Conservation (phyloP, 2,888 invertebrate genomes). For the Prosapia bicincta region DNA sequence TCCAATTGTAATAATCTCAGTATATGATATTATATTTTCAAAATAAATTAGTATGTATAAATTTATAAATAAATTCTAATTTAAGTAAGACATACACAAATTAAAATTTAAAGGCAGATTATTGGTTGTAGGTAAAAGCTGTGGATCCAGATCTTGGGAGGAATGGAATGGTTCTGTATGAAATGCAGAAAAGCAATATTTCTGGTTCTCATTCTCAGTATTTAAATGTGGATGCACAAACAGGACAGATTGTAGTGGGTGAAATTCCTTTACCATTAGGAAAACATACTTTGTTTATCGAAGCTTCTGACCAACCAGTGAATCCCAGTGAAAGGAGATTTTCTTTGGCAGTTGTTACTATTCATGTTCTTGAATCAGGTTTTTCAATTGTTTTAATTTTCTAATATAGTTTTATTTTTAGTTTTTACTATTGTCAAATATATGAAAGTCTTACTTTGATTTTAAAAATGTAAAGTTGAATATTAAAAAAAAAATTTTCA, state of each 20-base stretch:
- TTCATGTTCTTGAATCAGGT: constrained; percentile 62
- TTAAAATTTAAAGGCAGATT: no score
- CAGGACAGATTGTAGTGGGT: constrained; percentile 63
- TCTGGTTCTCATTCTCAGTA: constrained; percentile 26
- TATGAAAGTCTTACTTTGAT: no score
- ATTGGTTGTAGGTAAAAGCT: constrained; percentile 58
- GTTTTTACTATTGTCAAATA: no score
- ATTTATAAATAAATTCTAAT: no score
- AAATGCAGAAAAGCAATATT: constrained; percentile 57
- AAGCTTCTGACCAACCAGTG: constrained; percentile 76
- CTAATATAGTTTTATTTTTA: background rate
- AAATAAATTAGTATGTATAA: no score
- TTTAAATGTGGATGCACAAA: constrained; percentile 58
- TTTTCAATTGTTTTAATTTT: background rate
- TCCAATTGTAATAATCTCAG: no score
- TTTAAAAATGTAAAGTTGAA: no score
- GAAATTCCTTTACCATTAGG: constrained; percentile 64
- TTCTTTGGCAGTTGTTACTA: constrained; percentile 79
- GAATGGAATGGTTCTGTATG: constrained; percentile 73
- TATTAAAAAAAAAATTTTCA: no score
- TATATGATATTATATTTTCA: no score
- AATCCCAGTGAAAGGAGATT: constrained; percentile 81
- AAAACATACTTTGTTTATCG: constrained; percentile 75
- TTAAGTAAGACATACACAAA: no score
- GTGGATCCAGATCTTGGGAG: constrained; percentile 76